Percentiles rank a stretch among this genome's conserved stretches.
These are phyloP conservation scores for Drosophila busckii DNA, from an alignment of 1,140 invertebrate species.

Conservation along the genomic window DNA sequence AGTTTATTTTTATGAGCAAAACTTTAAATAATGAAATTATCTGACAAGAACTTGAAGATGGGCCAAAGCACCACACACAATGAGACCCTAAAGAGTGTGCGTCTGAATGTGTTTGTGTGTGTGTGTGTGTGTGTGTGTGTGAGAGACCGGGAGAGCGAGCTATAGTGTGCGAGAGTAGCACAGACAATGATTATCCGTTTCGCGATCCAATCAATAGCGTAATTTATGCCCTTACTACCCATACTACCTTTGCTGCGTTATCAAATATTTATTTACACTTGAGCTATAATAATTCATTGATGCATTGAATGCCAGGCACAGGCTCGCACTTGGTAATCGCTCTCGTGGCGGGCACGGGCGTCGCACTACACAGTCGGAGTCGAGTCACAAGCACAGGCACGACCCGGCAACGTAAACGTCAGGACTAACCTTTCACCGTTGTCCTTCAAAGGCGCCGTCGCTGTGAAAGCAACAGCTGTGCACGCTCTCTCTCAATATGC, in stretches of 20 bases:
- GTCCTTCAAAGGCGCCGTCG: conserved; percentile 73
- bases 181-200: conserved; percentile 24
- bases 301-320: conserved; percentile 65
- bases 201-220: conserved; percentile 57
- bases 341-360: conserved; percentile 28
- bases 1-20: conserved; percentile 75
- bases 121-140: no score
- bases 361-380: no score
- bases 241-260: conserved; percentile 44
- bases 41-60: conserved; percentile 66
- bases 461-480: conserved; percentile 75
- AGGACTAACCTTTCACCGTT: conserved; percentile 72
- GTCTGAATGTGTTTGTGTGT: no score
- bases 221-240: conserved; percentile 55
- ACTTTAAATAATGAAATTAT: conserved; percentile 76
- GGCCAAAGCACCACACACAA: conserved; percentile 32
- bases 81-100: conserved; percentile 4
- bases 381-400: conserved; percentile 36
- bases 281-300: conserved; percentile 74
- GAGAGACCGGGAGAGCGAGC: neutral
- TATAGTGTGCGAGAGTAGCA: neutral
- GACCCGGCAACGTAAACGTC: conserved; percentile 75
- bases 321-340: conserved; percentile 49
- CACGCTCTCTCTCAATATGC: conserved; percentile 42
- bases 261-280: conserved; percentile 76